Evolutionary conservation across 2,113 vertebrate genomes (phyloP), one percentile per base, ranked within the genome.

Genomic region (Archocentrus centrarchus): DNA sequence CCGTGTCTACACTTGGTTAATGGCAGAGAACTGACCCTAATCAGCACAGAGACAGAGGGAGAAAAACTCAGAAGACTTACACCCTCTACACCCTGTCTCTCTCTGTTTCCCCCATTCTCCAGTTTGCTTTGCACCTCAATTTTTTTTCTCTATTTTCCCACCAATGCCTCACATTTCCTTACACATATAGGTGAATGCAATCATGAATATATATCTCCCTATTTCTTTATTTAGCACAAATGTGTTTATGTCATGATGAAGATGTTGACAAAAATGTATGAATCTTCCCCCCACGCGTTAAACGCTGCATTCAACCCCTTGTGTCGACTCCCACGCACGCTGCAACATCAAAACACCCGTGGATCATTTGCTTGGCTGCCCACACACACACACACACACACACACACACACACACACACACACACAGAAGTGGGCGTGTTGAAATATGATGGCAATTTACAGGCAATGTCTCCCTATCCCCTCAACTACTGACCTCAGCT

Each of bases 11-110:
- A 82, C 87, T 86, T 64, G 75, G 89, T 88, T 90, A 92, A 93
- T 90, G 88, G 85, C 32, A 57, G 87, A 57, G 86, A 85, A 75
- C 77, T 88, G 90, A 93, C 91, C 91, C 90, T 85, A 90, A 91
- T 93, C 88, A 91, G 84, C 75, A 17, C n/a, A 1, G 50, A 63
- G 77, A 78, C 79, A 78, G 44, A 50, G 17, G 20, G n/a, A 11
- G n/a, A 75, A 79, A 75, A 77, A 68, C 82, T 77, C 82, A 63
- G 35, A 79, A 89, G 82, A 84, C 58, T 11, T 11, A 15, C 59
- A 68, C 64, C 6, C 22, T 77, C 27, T 11, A 37, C 37, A 9
- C 64, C 27, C 39, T 1, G 10, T 24, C 11, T 44, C 50, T 53
- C 17, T 55, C 47, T 79, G 63, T 68, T 60, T 57, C 53, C 44